Evolutionary conservation across 2,113 vertebrate genomes (phyloP).

Genomic region (Sceloporus tristichus): DNA sequence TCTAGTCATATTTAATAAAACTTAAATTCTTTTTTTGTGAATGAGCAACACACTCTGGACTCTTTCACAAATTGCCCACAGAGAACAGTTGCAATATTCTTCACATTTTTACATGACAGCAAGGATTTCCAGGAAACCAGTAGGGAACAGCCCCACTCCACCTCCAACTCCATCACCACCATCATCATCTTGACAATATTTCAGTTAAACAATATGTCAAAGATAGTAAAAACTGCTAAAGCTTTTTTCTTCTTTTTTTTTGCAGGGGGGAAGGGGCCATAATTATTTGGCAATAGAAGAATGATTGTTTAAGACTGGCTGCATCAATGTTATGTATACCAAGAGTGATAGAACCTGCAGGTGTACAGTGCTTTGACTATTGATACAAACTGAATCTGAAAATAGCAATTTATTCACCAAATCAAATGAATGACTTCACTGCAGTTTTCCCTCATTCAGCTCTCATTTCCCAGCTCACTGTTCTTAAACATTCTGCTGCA

Average conservation of each 20-base stretch:
- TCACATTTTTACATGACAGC: conserved; percentile 53
- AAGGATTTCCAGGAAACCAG: conserved; percentile 52
- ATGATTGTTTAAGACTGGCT: conserved; percentile 70
- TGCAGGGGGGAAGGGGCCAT: not conserved
- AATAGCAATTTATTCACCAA: conserved; percentile 84
- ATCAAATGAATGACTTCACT: conserved; percentile 81
- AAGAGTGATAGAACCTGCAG: conserved; percentile 76
- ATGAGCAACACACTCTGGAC: conserved; percentile 56
- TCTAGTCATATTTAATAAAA: conserved; percentile 73
- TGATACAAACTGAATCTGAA: conserved; percentile 86
- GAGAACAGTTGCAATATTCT: conserved; percentile 58
- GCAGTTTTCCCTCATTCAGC: conserved; percentile 73
- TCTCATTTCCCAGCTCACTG: conserved; percentile 77
- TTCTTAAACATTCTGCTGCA: conserved; percentile 71
- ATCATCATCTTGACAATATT: not conserved
- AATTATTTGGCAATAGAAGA: conserved; percentile 65
- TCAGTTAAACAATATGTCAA: not conserved
- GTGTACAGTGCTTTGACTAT: conserved; percentile 76
- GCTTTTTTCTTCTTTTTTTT: not conserved
- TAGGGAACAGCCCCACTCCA: conserved; percentile 17
- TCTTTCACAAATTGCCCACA: conserved; percentile 65
- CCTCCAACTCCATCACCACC: not conserved
- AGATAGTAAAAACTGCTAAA: not conserved
- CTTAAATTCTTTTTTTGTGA: conserved; percentile 59
- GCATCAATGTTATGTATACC: conserved; percentile 62